Percentiles rank a stretch among this genome's conserved stretches.
Evolutionary conservation across 2,797 vertebrate genomes (phyloP).

Genomic region (Arrhamphus sclerolepis): DNA sequence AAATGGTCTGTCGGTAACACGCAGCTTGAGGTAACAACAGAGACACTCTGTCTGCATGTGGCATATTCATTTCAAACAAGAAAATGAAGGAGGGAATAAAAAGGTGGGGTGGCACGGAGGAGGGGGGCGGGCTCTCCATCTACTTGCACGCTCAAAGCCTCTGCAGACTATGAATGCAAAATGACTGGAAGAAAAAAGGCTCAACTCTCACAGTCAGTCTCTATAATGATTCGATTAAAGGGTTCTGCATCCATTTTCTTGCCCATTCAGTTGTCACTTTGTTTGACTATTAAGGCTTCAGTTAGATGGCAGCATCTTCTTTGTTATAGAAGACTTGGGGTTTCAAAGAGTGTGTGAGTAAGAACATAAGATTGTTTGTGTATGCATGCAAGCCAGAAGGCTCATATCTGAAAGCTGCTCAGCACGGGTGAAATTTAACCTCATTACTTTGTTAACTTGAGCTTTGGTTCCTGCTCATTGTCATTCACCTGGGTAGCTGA

Average conservation of each 20-base stretch:
- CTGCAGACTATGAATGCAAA: slow-evolving; percentile 61
- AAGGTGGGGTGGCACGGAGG: no score
- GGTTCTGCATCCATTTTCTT: slow-evolving; percentile 48
- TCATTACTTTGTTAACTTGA: slow-evolving; percentile 47
- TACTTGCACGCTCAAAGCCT: slow-evolving; percentile 50
- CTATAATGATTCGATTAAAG: slow-evolving; percentile 51
- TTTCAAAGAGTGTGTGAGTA: slow-evolving; percentile 21
- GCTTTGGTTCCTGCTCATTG: slow-evolving; percentile 47
- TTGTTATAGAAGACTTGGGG: slow-evolving; percentile 27
- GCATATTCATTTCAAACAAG: slow-evolving; percentile 52
- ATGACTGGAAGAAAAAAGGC: slow-evolving; percentile 53
- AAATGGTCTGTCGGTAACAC: slow-evolving; percentile 28
- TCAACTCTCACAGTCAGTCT: slow-evolving; percentile 41
- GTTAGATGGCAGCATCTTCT: slow-evolving; percentile 17
- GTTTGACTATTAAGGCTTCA: slow-evolving; percentile 28
- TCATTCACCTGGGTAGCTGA: slow-evolving; percentile 58
- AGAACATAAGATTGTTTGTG: slow-evolving; percentile 23
- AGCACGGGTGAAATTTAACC: slow-evolving; percentile 26
- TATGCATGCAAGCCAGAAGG: slow-evolving; percentile 4
- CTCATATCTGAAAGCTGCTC: slow-evolving; percentile 33
- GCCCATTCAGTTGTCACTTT: slow-evolving; percentile 45
- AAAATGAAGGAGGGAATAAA: slow-evolving; percentile 33
- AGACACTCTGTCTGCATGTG: slow-evolving; percentile 65
- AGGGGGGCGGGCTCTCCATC: slow-evolving; percentile 59
- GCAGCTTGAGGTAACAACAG: slow-evolving; percentile 6